Evolutionary conservation across 2,113 vertebrate species (phyloP).

Genomic region (Centropus bengalensis): DNA sequence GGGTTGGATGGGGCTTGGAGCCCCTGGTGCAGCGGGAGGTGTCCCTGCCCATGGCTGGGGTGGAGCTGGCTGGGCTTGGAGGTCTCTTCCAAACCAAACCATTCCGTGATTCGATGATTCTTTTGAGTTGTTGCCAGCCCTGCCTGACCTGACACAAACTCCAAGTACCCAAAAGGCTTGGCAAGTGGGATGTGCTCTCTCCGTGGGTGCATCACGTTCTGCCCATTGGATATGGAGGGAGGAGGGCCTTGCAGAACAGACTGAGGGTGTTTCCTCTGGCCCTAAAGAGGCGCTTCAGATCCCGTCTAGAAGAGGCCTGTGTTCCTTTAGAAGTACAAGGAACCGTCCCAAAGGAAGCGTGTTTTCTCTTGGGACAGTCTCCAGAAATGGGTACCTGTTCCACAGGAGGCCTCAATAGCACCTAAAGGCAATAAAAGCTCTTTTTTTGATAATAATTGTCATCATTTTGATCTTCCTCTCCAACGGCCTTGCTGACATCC

Average conservation of each 20-base stretch:
- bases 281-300: not conserved
- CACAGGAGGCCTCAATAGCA: not conserved
- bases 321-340: not conserved
- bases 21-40: no score
- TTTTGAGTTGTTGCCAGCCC: not conserved
- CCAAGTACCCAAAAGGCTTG: accelerated
- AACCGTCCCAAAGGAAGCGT: not conserved
- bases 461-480: not conserved
- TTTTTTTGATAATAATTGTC: no score
- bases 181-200: no score
- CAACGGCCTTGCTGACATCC: not conserved
- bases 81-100: no score
- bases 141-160: not conserved
- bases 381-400: not conserved
- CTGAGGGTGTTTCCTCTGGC: not conserved
- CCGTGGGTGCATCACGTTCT: accelerated
- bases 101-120: no score
- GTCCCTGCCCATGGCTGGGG: no score
- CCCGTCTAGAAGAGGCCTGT: not conserved
- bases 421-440: not conserved
- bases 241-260: not conserved
- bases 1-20: no score
- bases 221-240: not conserved
- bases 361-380: not conserved
- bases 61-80: no score